Evolutionary conservation across 2,888 invertebrate species (phyloP).

Genomic region (Drepanosiphum platanoidis): DNA sequence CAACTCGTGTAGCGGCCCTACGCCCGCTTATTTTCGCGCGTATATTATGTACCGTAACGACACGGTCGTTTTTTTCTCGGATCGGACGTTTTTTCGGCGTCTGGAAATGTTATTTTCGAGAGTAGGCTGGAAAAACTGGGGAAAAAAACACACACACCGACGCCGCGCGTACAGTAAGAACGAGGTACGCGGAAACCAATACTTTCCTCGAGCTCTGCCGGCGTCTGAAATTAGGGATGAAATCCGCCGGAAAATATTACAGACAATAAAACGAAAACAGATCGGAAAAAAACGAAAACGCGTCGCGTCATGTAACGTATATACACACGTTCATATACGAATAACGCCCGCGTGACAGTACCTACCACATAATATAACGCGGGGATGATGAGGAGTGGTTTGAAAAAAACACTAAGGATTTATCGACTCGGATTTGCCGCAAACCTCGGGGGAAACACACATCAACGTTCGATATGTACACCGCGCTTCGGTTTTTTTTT

Average conservation of each 20-base stretch:
- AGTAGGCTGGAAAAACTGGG: too few species aligned
- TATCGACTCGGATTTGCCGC: conserved; percentile 46
- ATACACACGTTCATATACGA: not conserved
- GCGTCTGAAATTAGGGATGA: not conserved
- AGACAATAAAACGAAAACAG: not conserved
- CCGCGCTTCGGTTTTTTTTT: conserved; percentile 25
- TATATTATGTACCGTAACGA: too few species aligned
- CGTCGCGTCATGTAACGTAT: not conserved
- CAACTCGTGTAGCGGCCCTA: too few species aligned
- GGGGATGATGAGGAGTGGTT: not conserved
- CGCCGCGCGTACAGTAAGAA: too few species aligned
- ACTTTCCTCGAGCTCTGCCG: too few species aligned
- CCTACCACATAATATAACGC: not conserved
- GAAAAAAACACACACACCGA: too few species aligned
- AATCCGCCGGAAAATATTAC: too few species aligned
- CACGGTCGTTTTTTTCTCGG: too few species aligned
- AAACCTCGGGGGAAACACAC: conserved; percentile 41
- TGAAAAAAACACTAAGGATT: conserved; percentile 35
- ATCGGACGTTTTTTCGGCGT: too few species aligned
- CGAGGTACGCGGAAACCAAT: too few species aligned
- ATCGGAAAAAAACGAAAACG: not conserved
- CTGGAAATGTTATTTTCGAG: too few species aligned
- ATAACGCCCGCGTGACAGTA: not conserved
- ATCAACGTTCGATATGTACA: conserved; percentile 52
- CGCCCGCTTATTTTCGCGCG: too few species aligned